These are phyloP conservation scores for Yponomeuta malinellus DNA, from an alignment of 2,888 invertebrate species.

Conservation along the genomic window DNA sequence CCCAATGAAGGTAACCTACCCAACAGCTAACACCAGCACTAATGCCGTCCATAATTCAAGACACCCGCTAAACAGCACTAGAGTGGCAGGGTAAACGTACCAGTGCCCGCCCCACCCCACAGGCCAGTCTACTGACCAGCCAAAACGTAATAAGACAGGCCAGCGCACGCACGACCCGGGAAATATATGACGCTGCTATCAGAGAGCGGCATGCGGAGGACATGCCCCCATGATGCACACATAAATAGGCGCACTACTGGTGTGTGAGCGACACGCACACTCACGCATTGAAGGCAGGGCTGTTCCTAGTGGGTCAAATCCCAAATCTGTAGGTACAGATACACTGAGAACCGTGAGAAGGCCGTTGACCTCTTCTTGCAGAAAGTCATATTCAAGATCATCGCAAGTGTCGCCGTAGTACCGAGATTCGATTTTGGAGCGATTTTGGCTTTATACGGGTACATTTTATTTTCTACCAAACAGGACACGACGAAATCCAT, in stretches of 20 bases:
- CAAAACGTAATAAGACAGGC: constrained; percentile 47
- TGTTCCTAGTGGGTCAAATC: constrained; percentile 17
- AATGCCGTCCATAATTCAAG: neutral
- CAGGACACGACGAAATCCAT: neutral
- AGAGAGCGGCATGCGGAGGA: constrained; percentile 49
- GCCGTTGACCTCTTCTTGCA: too few relatives aligned
- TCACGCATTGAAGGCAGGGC: constrained; percentile 48
- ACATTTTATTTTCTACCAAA: too few relatives aligned
- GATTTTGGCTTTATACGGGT: too few relatives aligned
- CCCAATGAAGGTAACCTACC: neutral
- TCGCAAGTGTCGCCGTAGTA: too few relatives aligned
- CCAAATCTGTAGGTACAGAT: constrained; percentile 25
- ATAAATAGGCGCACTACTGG: constrained; percentile 15
- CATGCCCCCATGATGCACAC: constrained; percentile 33
- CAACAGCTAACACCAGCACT: constrained; percentile 8
- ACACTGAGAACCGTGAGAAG: neutral
- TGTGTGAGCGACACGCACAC: constrained; percentile 32
- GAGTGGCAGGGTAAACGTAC: constrained; percentile 9
- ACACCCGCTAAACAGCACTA: constrained; percentile 2
- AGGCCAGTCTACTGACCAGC: constrained; percentile 9
- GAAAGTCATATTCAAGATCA: too few relatives aligned
- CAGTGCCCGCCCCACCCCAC: constrained; percentile 1
- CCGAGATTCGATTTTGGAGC: too few relatives aligned
- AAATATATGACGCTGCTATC: constrained; percentile 63
- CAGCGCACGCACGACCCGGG: constrained; percentile 43